A percentile compares a stretch with the other conserved stretches of the same genome.
Conservation (phyloP, 2,797 vertebrate species). For the Sebastes taczanowskii region DNA sequence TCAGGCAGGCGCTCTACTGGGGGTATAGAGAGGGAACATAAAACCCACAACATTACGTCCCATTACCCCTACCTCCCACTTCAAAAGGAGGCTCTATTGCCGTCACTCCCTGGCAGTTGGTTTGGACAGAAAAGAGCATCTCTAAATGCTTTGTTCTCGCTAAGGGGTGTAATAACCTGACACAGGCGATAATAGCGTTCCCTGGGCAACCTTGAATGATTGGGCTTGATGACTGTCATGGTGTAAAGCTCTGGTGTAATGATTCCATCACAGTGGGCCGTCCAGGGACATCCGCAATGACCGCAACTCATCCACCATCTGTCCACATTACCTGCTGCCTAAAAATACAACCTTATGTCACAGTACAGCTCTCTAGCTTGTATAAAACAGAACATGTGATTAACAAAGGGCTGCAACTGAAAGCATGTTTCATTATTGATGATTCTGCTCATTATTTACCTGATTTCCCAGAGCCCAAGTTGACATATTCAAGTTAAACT, state of each 20-base stretch:
- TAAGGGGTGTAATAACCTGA: constrained; percentile 65
- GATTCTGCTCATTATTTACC: neutral
- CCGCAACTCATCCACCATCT: constrained; percentile 49
- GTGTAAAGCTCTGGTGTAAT: constrained; percentile 55
- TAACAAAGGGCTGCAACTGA: neutral
- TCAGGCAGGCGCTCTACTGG: constrained; percentile 36
- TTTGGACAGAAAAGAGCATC: constrained; percentile 59
- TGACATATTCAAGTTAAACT: neutral
- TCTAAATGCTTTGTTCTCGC: constrained; percentile 65
- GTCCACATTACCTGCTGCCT: constrained; percentile 32
- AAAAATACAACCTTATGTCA: constrained; percentile 8
- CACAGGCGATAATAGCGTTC: constrained; percentile 57
- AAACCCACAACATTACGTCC: constrained; percentile 56
- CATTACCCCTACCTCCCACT: constrained; percentile 63
- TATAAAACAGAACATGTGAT: neutral
- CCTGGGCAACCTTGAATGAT: constrained; percentile 58
- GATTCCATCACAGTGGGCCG: constrained; percentile 50
- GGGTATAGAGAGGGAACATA: constrained; percentile 36
- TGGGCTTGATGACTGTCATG: constrained; percentile 51
- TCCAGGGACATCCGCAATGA: constrained; percentile 49
- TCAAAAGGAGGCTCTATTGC: constrained; percentile 59
- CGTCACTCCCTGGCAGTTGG: constrained; percentile 38
- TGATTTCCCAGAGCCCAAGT: neutral
- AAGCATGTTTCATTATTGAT: neutral
- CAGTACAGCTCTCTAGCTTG: neutral